phyloP scores from a whole-genome alignment of 2,888 invertebrate genomes.

The Hylaea fasciaria region DNA sequence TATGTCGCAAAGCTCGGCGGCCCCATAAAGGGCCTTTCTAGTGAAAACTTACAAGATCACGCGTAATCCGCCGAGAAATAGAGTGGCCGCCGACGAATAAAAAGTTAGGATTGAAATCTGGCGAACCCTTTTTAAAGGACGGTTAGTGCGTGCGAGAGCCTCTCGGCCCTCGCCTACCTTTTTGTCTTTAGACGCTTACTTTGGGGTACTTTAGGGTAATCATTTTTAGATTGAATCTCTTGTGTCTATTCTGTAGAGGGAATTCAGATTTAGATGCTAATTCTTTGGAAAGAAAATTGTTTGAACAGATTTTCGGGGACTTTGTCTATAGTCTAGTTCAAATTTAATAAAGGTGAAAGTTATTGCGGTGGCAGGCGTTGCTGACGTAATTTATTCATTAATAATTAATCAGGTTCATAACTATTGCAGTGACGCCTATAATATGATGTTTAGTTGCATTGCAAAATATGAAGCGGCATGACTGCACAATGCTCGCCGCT shows the following conservation, averaged over 20 bases:
- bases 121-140: slow-evolving; percentile 15
- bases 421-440: too few relatives aligned
- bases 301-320: neutral
- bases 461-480: too few relatives aligned
- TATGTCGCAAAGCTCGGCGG: slow-evolving; percentile 20
- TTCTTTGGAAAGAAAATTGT: slow-evolving; percentile 3
- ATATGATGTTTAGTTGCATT: too few relatives aligned
- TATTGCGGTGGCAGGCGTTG: too few relatives aligned
- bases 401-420: too few relatives aligned
- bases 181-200: slow-evolving; percentile 18
- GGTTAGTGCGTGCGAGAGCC: slow-evolving; percentile 23
- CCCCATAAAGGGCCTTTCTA: slow-evolving; percentile 29
- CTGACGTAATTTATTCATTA: too few relatives aligned
- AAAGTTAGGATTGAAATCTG: slow-evolving; percentile 32
- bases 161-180: slow-evolving; percentile 5
- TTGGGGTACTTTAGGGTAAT: slow-evolving; percentile 18
- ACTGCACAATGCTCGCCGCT: too few relatives aligned
- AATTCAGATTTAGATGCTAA: slow-evolving; percentile 3
- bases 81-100: slow-evolving; percentile 24
- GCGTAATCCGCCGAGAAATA: slow-evolving; percentile 22
- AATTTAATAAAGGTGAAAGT: too few relatives aligned
- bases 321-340: neutral
- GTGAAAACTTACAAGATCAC: slow-evolving; percentile 36
- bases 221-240: slow-evolving; percentile 27
- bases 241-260: slow-evolving; percentile 11